Evolutionary conservation across 2,888 invertebrate genomes (phyloP), one percentile per base, ranked within the genome.

Genomic region (Muscina levida): DNA sequence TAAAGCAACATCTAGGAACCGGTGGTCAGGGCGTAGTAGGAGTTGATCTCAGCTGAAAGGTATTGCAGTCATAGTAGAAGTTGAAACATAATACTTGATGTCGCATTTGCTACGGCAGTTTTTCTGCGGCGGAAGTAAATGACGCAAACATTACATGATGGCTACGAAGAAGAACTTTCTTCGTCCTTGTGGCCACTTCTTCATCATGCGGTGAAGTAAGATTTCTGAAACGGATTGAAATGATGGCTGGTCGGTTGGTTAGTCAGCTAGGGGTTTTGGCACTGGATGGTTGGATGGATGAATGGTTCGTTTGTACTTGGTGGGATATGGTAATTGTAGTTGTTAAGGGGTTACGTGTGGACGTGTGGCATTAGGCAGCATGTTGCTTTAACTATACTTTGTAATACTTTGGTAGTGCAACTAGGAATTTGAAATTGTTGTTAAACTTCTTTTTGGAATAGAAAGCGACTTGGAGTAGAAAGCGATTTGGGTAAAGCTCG

Each of bases 61-160:
- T 71, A 59, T 71, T 59, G 46, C 44, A 62, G 31, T 62, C 67
- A 70, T 71, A 73, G 57, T 71, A 72, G 67, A 26, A 74, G 57
- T 71, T 74, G 67, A 26, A 74, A 59, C 71, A 67, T 72, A 77
- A 77, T 71, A 72, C 62, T 74, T 67, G 67, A 77, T 81, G 81
- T 77, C 81, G 72, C 81, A 81, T 81, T 81, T 81, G 74, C 74
- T 77, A 72, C 68, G 71, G 56, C 59, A 74, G 48, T 44, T 74
- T 37, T 68, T 77, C 48, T 81, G 59, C 72, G 74, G 81, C 77
- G 77, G 74, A 77, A 81, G 81, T 77, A 81, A 77, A 81, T 77
- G 77, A 77, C 57, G 74, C 81, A 81, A 81, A 77, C 67, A 67
- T 56, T 68, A 75, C 72, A 74, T 67, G 77, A 71, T 72, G 77